Conservation (phyloP, 2,113 vertebrate genomes). For the Neofelis nebulosa region DNA sequence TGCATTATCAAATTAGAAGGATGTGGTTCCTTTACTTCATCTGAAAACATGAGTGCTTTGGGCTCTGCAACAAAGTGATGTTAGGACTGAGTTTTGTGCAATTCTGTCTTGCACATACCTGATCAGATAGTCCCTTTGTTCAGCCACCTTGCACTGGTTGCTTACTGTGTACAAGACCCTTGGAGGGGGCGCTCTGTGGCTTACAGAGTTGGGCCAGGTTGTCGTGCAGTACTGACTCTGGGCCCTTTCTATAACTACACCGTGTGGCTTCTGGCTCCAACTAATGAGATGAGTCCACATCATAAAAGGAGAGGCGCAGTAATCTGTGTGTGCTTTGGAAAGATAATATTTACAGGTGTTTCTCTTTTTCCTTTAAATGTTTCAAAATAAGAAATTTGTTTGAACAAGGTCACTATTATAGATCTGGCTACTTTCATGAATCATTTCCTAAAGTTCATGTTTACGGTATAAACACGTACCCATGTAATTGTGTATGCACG, state of each 20-base stretch:
- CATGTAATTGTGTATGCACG: neutral
- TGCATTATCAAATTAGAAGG: neutral
- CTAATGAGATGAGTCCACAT: neutral
- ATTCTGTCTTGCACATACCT: neutral
- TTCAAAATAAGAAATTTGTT: constrained; percentile 48
- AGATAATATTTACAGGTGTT: neutral
- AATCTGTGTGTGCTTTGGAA: neutral
- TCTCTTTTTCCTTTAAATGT: neutral
- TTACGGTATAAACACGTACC: neutral
- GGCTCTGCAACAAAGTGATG: neutral
- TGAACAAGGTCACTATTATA: neutral
- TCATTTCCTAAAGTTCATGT: neutral
- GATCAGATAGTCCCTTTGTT: neutral
- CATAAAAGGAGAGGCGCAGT: neutral
- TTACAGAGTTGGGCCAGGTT: neutral
- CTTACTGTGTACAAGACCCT: neutral
- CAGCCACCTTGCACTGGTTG: neutral
- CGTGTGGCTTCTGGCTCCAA: neutral
- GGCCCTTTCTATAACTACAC: neutral
- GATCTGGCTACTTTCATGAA: neutral
- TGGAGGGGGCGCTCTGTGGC: too few species aligned
- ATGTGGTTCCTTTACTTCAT: neutral
- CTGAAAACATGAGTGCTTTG: neutral
- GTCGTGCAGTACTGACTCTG: neutral
- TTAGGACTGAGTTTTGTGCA: neutral